phyloP scores from a whole-genome alignment of 1,140 invertebrate species.

The Sitobion miscanthi region DNA sequence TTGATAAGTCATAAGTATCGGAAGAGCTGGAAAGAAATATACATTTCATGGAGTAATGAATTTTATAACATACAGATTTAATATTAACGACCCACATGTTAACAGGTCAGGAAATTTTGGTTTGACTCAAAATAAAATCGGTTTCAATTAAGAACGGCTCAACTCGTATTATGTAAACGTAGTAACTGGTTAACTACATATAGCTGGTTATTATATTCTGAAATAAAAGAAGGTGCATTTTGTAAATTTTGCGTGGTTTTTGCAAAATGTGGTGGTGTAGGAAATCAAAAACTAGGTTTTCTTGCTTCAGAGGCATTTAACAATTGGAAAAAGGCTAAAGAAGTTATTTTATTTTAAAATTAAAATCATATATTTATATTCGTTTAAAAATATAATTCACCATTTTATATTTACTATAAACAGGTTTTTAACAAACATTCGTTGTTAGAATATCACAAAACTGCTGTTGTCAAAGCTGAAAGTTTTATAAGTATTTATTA shows the following conservation, averaged over 20 bases:
- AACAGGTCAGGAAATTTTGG: background rate
- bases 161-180: conserved; percentile 15
- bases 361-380: background rate
- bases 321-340: conserved; percentile 45
- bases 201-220: background rate
- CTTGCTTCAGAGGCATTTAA: background rate
- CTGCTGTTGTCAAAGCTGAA: background rate
- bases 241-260: background rate
- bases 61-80: background rate
- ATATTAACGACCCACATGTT: background rate
- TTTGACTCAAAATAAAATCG: background rate
- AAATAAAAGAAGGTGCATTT: background rate
- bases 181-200: background rate
- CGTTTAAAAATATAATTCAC: background rate
- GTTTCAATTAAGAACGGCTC: background rate
- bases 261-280: conserved; percentile 1
- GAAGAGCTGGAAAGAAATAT: background rate
- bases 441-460: background rate
- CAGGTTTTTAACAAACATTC: conserved; percentile 4
- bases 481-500: background rate
- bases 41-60: background rate
- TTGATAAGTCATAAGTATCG: background rate
- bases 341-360: conserved; percentile 17
- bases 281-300: conserved; percentile 32
- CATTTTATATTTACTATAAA: background rate